These are phyloP conservation scores for Miltochrista miniata DNA, from an alignment of 2,888 invertebrate species.

Conservation along the genomic window DNA sequence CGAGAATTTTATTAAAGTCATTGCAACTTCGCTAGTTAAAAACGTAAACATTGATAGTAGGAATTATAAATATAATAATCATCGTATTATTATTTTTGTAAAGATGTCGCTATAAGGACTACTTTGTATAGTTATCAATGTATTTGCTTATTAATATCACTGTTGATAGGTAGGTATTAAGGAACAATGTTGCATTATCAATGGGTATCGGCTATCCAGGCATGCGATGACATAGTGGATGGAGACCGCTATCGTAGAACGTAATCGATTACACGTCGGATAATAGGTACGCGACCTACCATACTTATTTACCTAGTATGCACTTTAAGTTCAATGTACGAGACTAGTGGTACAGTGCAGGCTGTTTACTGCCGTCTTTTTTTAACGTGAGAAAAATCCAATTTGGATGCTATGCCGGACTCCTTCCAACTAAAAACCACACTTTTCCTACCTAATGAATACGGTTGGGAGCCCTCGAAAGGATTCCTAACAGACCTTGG, in stretches of 20 bases:
- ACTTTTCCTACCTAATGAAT: too few species aligned
- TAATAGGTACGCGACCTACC: conserved; percentile 48
- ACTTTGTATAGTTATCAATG: background rate
- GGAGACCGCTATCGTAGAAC: conserved; percentile 31
- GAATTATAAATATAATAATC: too few species aligned
- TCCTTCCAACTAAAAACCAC: too few species aligned
- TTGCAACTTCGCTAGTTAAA: too few species aligned
- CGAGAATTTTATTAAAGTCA: too few species aligned
- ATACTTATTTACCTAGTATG: conserved; percentile 23
- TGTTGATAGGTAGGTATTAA: background rate
- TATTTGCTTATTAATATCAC: background rate
- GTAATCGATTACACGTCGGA: conserved; percentile 42
- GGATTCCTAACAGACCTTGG: too few species aligned
- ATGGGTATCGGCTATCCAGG: conserved; percentile 16
- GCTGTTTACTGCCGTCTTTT: too few species aligned
- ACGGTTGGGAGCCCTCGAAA: too few species aligned
- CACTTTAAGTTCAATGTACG: conserved; percentile 2
- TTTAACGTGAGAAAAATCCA: too few species aligned
- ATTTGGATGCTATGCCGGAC: too few species aligned
- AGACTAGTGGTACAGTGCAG: background rate
- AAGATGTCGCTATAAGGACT: background rate
- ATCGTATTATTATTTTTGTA: too few species aligned
- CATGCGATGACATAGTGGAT: conserved; percentile 37
- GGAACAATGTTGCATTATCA: conserved; percentile 29
- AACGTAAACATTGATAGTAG: too few species aligned